Conservation (phyloP, 2,113 vertebrate species). For the Grammomys surdaster region DNA sequence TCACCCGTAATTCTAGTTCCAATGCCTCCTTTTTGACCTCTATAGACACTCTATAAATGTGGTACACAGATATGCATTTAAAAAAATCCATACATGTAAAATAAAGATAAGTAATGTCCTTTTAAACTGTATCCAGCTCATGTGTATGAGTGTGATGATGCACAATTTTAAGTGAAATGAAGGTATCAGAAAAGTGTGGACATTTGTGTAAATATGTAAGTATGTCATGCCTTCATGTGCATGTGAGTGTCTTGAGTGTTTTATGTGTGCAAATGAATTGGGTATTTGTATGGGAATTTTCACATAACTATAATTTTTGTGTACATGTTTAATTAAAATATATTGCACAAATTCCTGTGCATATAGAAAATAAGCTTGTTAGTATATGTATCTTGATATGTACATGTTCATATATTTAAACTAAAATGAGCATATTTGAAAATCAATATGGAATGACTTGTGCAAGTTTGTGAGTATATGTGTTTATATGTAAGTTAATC, state of each 20-base stretch:
- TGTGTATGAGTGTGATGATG: neutral
- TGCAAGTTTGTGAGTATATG: neutral
- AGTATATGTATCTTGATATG: neutral
- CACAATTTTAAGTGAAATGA: conserved; percentile 4
- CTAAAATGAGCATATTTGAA: neutral
- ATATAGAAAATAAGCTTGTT: neutral
- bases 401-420: neutral
- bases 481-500: neutral
- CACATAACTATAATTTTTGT: neutral
- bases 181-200: neutral
- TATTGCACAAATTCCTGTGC: neutral
- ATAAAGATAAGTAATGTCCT: neutral
- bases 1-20: neutral
- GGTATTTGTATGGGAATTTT: neutral
- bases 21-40: neutral
- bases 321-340: neutral
- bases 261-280: neutral
- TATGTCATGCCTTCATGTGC: neutral
- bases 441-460: neutral
- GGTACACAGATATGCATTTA: neutral
- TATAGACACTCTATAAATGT: neutral
- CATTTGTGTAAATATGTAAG: neutral
- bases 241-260: neutral
- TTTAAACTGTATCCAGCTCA: neutral
- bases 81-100: neutral